phyloP scores from a whole-genome alignment of 2,888 invertebrate genomes.

The Pyralis farinalis region DNA sequence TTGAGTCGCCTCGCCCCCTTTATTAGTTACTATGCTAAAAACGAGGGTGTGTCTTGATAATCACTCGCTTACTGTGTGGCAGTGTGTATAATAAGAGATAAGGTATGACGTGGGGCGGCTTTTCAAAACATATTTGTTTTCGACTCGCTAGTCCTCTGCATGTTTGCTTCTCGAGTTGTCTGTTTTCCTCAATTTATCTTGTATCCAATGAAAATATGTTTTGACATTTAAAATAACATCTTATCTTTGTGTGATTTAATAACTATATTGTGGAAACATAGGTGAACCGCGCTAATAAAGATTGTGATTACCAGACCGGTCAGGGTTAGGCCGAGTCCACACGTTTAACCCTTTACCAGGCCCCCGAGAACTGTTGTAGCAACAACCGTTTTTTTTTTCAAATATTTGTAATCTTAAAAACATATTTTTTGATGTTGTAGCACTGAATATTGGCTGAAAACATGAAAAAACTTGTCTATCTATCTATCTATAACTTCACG shows the following conservation, averaged over 20 bases:
- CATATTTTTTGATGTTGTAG: too few relatives aligned
- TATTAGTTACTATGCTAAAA: constrained; percentile 54
- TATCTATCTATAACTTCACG: too few relatives aligned
- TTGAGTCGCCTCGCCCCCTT: too few relatives aligned
- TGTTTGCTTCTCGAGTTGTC: constrained; percentile 61
- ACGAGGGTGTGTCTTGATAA: constrained; percentile 74
- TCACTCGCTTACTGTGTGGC: constrained; percentile 42
- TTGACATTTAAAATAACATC: constrained; percentile 57
- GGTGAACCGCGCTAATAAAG: constrained; percentile 10
- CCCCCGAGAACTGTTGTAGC: too few relatives aligned
- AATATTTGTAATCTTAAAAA: too few relatives aligned
- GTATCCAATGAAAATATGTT: constrained; percentile 71
- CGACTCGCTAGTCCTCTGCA: constrained; percentile 48
- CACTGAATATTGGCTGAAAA: too few relatives aligned
- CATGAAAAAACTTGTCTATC: too few relatives aligned
- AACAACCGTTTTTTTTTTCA: too few relatives aligned
- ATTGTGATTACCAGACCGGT: neutral
- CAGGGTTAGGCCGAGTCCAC: too few relatives aligned
- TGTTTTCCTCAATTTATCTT: constrained; percentile 75
- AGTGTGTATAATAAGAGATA: constrained; percentile 41
- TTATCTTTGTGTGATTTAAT: constrained; percentile 29
- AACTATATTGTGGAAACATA: constrained; percentile 13
- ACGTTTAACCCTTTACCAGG: too few relatives aligned
- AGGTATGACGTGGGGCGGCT: constrained; percentile 52
- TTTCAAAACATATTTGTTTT: constrained; percentile 74